A percentile compares a stretch with the other conserved stretches of the same genome.
phyloP scores from a whole-genome alignment of 1,140 invertebrate species.

The Dreissena rostriformis region DNA sequence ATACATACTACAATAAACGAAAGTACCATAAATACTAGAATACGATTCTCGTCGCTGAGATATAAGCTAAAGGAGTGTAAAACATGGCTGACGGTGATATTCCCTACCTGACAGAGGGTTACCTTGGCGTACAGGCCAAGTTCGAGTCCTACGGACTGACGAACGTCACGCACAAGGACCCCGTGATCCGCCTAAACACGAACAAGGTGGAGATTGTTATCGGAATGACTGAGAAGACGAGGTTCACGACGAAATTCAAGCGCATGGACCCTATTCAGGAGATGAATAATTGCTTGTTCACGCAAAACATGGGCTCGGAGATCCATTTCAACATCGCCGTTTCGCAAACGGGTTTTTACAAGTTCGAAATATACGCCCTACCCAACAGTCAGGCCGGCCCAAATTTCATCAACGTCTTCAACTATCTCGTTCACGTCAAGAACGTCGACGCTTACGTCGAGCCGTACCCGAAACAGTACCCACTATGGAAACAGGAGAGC shows the following conservation, averaged over 20 bases:
- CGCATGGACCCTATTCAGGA: constrained; percentile 71
- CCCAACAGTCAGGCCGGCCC: constrained; percentile 77
- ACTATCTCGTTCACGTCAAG: constrained; percentile 77
- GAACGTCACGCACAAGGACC: constrained; percentile 71
- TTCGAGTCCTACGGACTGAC: constrained; percentile 75
- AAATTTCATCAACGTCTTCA: constrained; percentile 79
- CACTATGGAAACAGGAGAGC: constrained; percentile 80
- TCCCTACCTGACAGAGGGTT: constrained; percentile 77
- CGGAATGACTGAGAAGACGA: constrained; percentile 62
- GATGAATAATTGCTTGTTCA: constrained; percentile 69
- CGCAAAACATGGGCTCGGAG: constrained; percentile 64
- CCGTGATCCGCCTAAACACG: constrained; percentile 69
- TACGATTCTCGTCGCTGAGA: too few relatives aligned
- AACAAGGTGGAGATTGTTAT: constrained; percentile 75
- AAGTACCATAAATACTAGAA: too few relatives aligned
- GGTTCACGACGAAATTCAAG: constrained; percentile 73
- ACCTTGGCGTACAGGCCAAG: constrained; percentile 78
- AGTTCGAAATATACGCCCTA: constrained; percentile 80
- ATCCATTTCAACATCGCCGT: constrained; percentile 75
- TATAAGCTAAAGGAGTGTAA: too few relatives aligned
- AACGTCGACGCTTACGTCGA: constrained; percentile 63
- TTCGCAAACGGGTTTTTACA: constrained; percentile 77
- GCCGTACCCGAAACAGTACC: constrained; percentile 80
- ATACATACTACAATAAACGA: too few relatives aligned
- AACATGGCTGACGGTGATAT: constrained; percentile 65